Base-by-base conservation (phyloP, 1,140 invertebrate species). In the Vanessa atalanta region DNA sequence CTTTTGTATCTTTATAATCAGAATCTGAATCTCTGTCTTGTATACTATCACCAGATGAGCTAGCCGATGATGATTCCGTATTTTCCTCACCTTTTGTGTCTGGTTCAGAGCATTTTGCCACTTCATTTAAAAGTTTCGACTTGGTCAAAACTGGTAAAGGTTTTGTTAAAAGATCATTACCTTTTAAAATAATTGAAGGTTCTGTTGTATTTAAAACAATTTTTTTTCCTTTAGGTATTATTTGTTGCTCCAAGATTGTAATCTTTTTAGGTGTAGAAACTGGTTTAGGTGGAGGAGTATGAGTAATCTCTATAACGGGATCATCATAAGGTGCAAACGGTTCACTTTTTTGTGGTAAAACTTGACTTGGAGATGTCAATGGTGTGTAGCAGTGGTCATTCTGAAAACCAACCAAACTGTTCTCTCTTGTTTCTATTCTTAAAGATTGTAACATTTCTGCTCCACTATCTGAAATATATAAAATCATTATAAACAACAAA, bases 361-460 rank as follows among this genome's bases (percentile, higher is more conserved):
- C 84, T 80, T 94, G 93, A 78, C 91, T 93, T 16, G 94, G 94
- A 20, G 94, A 94, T 60, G 93, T 95, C 47, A 94, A 93, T 20
- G 94, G 93, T 69, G 95, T 95, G 79, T 95, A 95, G 78, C 95
- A 95, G 84, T 95, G 95, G 85, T 95, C 95, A 89, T 95, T 95
- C 80, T 93, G 93, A 71, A 95, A 94, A 64, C 93, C 91, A 57
- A 94, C 83, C 53, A 93, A 75, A 80, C 91, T 92, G 66, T 91
- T 90, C 78, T 93, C 91, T 78, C 89, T 91, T 88, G 83, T 93
- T 82, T 88, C 93, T 85, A 92, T 94, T 86, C 85, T 87, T 78
- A 89, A 84, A 80, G 83, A 94, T 77, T 92, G 87, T 72, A 93
- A 83, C 91, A 90, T 92, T 90, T 94, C 93, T 74, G 93, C 92